Evolutionary conservation across 1,140 invertebrate species (phyloP).

Genomic region (Temnothorax curvispinosus): DNA sequence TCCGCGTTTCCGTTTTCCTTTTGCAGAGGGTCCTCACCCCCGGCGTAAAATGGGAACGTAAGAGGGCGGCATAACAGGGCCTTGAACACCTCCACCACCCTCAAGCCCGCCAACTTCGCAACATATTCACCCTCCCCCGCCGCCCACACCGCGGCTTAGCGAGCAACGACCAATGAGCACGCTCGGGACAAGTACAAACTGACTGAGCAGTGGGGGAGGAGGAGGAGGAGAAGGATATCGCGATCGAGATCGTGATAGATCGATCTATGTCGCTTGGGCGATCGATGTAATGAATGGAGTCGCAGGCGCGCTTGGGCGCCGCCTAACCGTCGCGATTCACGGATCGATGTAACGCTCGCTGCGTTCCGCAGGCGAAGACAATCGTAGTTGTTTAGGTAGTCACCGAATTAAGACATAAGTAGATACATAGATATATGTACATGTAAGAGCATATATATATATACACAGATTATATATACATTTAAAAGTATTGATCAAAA

Average conservation of each 20-base stretch:
- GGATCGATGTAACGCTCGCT: slow-evolving; percentile 48
- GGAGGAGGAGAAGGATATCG: too few species aligned
- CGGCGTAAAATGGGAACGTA: slow-evolving; percentile 55
- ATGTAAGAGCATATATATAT: neutral
- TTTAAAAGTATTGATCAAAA: slow-evolving; percentile 5
- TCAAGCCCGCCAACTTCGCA: slow-evolving; percentile 7
- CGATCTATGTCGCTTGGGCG: neutral
- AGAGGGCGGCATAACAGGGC: slow-evolving; percentile 1
- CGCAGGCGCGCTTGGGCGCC: neutral
- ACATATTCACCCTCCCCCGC: neutral
- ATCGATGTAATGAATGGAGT: neutral
- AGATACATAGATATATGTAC: slow-evolving; percentile 15
- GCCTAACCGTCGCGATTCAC: slow-evolving; percentile 24
- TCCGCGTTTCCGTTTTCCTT: neutral
- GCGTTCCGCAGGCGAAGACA: slow-evolving; percentile 48
- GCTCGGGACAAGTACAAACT: slow-evolving; percentile 48
- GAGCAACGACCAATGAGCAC: slow-evolving; percentile 52
- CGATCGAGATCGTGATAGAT: too few species aligned
- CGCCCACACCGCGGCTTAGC: neutral
- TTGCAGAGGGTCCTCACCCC: slow-evolving; percentile 31
- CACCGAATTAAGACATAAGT: slow-evolving; percentile 26
- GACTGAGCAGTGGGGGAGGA: neutral
- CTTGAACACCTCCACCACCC: slow-evolving; percentile 9
- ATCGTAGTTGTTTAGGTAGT: slow-evolving; percentile 45
- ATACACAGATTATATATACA: slow-evolving; percentile 19